A percentile compares a stretch with the other conserved stretches of the same genome.
phyloP scores from a whole-genome alignment of 2,113 vertebrate genomes.

The Sterna hirundo region DNA sequence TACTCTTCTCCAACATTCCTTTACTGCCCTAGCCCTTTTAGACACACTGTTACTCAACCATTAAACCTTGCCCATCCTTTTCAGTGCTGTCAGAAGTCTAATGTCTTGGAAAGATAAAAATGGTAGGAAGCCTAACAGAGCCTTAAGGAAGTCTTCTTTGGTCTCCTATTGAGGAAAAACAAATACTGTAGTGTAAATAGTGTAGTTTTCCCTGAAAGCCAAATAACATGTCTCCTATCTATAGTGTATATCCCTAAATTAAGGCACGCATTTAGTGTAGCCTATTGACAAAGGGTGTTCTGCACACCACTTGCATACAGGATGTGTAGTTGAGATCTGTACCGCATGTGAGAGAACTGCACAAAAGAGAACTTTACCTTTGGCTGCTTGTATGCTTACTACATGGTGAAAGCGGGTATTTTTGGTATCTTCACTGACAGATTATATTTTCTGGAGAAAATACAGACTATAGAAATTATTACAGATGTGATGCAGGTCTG shows the following conservation, averaged over 20 bases:
- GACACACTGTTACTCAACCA: not conserved
- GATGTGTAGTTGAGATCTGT: not conserved
- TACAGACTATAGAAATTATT: not conserved
- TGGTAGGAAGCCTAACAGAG: not conserved
- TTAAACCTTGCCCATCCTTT: not conserved
- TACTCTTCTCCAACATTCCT: not conserved
- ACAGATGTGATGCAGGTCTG: not conserved
- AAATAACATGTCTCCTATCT: not conserved
- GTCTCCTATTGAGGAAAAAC: not conserved
- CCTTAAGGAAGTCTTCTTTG: not conserved
- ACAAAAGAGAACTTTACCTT: not conserved
- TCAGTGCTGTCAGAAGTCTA: not conserved
- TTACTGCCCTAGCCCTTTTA: not conserved
- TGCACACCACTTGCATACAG: not conserved
- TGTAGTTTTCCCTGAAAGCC: not conserved
- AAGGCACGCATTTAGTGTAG: not conserved
- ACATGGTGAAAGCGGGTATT: not conserved
- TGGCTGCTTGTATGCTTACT: not conserved
- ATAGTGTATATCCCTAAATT: not conserved
- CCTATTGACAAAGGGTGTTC: not conserved
- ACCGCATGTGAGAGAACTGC: not conserved
- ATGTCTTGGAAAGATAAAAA: not conserved
- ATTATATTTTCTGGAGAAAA: constrained; percentile 9
- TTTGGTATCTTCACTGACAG: not conserved
- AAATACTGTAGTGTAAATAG: not conserved